Evolutionary conservation across 1,140 invertebrate genomes (phyloP), one percentile per base, ranked within the genome.

Genomic region (Drosophila erecta): DNA sequence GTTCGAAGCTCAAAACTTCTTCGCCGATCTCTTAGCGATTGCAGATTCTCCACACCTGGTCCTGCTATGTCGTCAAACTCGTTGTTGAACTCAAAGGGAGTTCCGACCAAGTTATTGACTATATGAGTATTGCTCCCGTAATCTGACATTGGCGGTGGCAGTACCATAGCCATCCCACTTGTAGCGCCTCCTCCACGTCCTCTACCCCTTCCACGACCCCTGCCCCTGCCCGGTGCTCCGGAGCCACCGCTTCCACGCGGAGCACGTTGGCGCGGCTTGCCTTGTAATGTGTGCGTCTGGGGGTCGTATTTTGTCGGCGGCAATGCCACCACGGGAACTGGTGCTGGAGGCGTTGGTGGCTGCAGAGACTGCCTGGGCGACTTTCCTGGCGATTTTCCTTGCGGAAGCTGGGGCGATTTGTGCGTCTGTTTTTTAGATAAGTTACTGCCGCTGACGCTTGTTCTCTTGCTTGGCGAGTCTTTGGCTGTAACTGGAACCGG

Each of bases 61-160:
- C 96, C 95, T 3, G 94, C 93, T 47, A 92, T 56, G 75, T 97
- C 97, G 75, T 97, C 97, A 70, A 97, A 96, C 61, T 96, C 96
- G 64, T 83, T 96, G 90, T 97, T 96, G 76, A 97, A 95, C 84
- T 97, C 96, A 73, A 97, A 98, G 1, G 97, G 97, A 1, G 97
- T 97, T 3, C 97, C 97, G 4, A 95, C 95, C 24, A 98, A 93
- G 92, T 96, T 96, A 81, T 95, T 96, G 1, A 91, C 90, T 10
- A 91, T 91, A 38, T 91, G 89, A 24, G 89, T 83, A 40, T 91
- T 91, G 61, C 84, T 81, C 4, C 90, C 90, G 17, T 89, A 91
- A 7, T 92, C 90, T 0, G 79, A 30, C 69, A 92, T 80, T 92
- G 89, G 78, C 61, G 92, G 73, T 84, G 90, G 79, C 78, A 91